Evolutionary conservation across 2,888 invertebrate species (phyloP).

Genomic region (Alviniconcha strummeri): DNA sequence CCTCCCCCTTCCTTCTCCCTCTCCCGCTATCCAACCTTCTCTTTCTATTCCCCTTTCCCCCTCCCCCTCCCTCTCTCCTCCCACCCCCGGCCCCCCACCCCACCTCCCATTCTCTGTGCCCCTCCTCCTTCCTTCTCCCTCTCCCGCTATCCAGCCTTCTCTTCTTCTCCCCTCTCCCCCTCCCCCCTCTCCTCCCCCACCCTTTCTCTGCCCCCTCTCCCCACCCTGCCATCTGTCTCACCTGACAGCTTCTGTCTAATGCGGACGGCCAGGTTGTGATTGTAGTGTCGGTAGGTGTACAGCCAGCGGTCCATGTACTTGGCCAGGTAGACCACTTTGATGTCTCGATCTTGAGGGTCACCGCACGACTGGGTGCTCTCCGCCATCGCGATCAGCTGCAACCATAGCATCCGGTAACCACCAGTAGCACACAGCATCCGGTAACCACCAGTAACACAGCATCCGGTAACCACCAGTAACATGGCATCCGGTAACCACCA

Average conservation of each 20-base stretch:
- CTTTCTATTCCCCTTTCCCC: too few species aligned
- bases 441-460: not conserved
- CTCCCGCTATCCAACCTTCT: too few species aligned
- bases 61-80: too few species aligned
- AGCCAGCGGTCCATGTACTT: slow-evolving; percentile 62
- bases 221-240: not conserved
- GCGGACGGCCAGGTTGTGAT: slow-evolving; percentile 56
- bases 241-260: slow-evolving; percentile 49
- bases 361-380: slow-evolving; percentile 57
- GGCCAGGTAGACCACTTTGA: slow-evolving; percentile 55
- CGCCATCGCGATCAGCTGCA: slow-evolving; percentile 44
- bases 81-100: too few species aligned
- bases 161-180: not conserved
- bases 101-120: too few species aligned
- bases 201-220: too few species aligned
- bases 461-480: too few species aligned
- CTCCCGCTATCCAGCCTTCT: not conserved
- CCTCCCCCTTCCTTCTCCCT: too few species aligned
- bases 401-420: too few species aligned
- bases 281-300: slow-evolving; percentile 59
- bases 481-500: too few species aligned
- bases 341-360: slow-evolving; percentile 54
- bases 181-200: too few species aligned
- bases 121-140: too few species aligned
- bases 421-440: not conserved